Evolutionary conservation across 1,140 invertebrate genomes (phyloP), one percentile per base, ranked within the genome.

Genomic region (Thaumatotibia leucotreta): DNA sequence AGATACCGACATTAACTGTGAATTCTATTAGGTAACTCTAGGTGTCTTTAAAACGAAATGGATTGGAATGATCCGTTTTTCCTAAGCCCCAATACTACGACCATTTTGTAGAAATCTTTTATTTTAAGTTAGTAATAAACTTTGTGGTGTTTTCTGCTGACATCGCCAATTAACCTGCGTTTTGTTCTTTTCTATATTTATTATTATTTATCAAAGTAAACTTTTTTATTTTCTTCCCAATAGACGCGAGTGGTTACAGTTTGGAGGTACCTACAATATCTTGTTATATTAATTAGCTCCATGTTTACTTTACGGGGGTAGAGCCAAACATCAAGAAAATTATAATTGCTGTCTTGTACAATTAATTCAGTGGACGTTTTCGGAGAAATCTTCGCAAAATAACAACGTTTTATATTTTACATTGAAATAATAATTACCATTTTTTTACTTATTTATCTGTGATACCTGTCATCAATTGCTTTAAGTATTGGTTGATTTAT

Each of bases 91-190:
- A n/a, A n/a, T n/a, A n/a, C n/a, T n/a, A 3, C 31, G 5, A 9
- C n/a, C n/a, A n/a, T n/a, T 45, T 45, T 45, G 35, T 45, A 17
- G 14, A 79, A 78, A 74, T 73, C 67, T 73, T 81, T 85, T 85
- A 80, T 86, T 88, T 81, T 72, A n/a, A n/a, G n/a, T n/a, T n/a
- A 80, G 83, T 5, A 45, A 45, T 6, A 20, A 45, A 45, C 17
- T 20, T 74, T 82, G 65, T 66, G 49, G 61, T 76, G 64, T 75
- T 80, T 74, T 72, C 69, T 69, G 77, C 71, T 73, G 61, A 68
- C 58, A 66, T 70, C 52, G 52, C 52, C 52, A 75, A 69, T 39
- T 74, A 69, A 75, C 69, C 49, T 67, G 23, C 63, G 2, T 54
- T 39, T 63, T 45, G 23, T 62, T 69, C 45, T 70, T 69, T 68